A percentile compares a stretch with the other conserved stretches of the same genome.
Conservation (phyloP, 1,140 invertebrate species). For the Apis cerana region DNA sequence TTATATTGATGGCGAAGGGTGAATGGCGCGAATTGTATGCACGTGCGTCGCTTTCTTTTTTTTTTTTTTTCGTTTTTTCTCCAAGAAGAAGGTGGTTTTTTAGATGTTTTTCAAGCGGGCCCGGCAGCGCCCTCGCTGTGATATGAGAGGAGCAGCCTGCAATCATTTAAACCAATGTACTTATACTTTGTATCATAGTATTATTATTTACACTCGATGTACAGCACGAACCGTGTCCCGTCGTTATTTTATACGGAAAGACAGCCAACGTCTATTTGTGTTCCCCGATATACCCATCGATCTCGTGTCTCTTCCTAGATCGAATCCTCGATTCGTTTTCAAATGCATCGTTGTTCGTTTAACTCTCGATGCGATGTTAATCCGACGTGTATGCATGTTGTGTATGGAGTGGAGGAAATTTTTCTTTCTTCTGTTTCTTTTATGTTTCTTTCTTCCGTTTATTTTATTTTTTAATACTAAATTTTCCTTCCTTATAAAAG, state of each 20-base stretch:
- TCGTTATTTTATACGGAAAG: constrained; percentile 29
- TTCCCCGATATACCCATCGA: constrained; percentile 22
- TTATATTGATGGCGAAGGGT: constrained; percentile 59
- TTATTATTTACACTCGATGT: constrained; percentile 66
- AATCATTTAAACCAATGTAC: constrained; percentile 82
- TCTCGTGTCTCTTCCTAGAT: not conserved
- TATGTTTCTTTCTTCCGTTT: too few relatives aligned
- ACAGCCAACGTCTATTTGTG: constrained; percentile 21
- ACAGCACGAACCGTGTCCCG: constrained; percentile 23
- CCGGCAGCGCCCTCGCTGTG: constrained; percentile 81
- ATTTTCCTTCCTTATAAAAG: too few relatives aligned
- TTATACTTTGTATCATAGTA: constrained; percentile 81
- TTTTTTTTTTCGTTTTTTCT: constrained; percentile 45
- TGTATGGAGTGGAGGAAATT: not conserved
- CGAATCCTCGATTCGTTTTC: not conserved
- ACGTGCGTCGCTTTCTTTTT: constrained; percentile 48
- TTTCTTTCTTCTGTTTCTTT: too few relatives aligned
- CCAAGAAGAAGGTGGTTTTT: constrained; percentile 30
- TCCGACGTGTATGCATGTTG: not conserved
- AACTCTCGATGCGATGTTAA: not conserved
- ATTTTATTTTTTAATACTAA: too few relatives aligned
- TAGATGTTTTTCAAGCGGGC: constrained; percentile 74
- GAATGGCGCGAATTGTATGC: constrained; percentile 42
- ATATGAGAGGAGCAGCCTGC: constrained; percentile 82
- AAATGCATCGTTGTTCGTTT: too few relatives aligned